Evolutionary conservation across 2,888 invertebrate species (phyloP).

Genomic region (Apeira syringaria): DNA sequence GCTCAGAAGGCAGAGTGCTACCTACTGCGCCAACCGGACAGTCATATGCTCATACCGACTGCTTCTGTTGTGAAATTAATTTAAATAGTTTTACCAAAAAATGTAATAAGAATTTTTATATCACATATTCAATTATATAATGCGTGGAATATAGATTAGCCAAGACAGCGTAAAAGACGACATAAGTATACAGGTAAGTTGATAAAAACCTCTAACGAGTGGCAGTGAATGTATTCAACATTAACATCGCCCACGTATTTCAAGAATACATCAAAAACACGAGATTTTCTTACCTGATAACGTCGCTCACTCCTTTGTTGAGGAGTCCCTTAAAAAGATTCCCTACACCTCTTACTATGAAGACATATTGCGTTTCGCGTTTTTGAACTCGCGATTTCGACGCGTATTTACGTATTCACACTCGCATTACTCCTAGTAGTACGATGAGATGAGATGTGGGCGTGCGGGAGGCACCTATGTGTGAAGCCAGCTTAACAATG

Average conservation of each 20-base stretch:
- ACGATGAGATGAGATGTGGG: slow-evolving; percentile 74
- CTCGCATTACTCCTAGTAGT: slow-evolving; percentile 78
- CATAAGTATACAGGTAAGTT: background rate
- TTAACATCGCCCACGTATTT: slow-evolving; percentile 42
- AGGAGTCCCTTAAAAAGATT: slow-evolving; percentile 69
- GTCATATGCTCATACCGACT: too few relatives aligned
- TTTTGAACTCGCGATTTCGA: slow-evolving; percentile 81
- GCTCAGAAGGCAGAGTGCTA: too few relatives aligned
- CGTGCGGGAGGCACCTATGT: slow-evolving; percentile 62
- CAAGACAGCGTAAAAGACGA: too few relatives aligned
- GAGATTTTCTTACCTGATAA: slow-evolving; percentile 66
- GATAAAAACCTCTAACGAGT: background rate
- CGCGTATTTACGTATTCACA: slow-evolving; percentile 82
- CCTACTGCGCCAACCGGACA: too few relatives aligned
- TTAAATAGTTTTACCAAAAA: too few relatives aligned
- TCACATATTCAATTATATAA: too few relatives aligned
- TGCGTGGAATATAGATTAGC: too few relatives aligned
- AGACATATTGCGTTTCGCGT: slow-evolving; percentile 83
- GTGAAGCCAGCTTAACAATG: slow-evolving; percentile 70
- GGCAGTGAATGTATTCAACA: slow-evolving; percentile 1
- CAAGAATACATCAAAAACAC: slow-evolving; percentile 59
- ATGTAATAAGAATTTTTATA: too few relatives aligned
- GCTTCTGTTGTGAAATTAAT: too few relatives aligned
- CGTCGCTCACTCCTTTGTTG: slow-evolving; percentile 67
- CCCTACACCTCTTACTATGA: slow-evolving; percentile 73